Base-by-base conservation (phyloP, 2,113 vertebrate genomes). In the Oenanthe oenanthe region DNA sequence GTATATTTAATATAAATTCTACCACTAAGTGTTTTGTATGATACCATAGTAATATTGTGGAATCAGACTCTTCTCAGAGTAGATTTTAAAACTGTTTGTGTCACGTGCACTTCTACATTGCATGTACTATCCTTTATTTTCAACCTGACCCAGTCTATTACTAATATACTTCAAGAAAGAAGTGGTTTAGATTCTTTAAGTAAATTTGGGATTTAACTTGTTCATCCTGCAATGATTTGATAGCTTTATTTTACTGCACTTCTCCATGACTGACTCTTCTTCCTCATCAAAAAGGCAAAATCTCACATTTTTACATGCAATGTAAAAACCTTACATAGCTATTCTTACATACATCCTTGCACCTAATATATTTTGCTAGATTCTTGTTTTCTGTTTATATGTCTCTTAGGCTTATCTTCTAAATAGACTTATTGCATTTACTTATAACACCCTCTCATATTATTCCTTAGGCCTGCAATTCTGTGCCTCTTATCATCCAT, bases 201-300 rank as follows among this genome's bases (percentile, higher is more conserved):
- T 40, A 82, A 78, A 85, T 6, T 24, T 56, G 17, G 24, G 15
- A 51, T 78, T 40, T 70, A 57, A 61, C 12, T 31, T 66, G 67
- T 47, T 29, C 13, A 12, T 51, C 32, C 40, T 81, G 58, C 29
- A 76, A 38, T 8, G 32, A 31, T 34, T 58, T 32, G 4, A 72
- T n/a, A 36, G 15, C 29, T 92, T 72, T 76, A 45, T 54, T 73
- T 50, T 76, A 63, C 34, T 32, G 25, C 42, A 25, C 60, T 80
- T 90, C 45, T 60, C 54, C 18, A 22, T 0, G 0, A 62, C 16
- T 10, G 10, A n/a, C 32, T 66, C 61, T 45, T 50, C 53, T 10
- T 24, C 43, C 16, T 68, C 36, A 45, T 7, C 32, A 21, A 26
- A 12, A 91, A 65, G 40, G 48, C 20, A 73, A 65, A 91, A 70